Evolutionary conservation across 2,797 vertebrate genomes (phyloP), one percentile per base, ranked within the genome.

Genomic region (Anomalospiza imberbis): DNA sequence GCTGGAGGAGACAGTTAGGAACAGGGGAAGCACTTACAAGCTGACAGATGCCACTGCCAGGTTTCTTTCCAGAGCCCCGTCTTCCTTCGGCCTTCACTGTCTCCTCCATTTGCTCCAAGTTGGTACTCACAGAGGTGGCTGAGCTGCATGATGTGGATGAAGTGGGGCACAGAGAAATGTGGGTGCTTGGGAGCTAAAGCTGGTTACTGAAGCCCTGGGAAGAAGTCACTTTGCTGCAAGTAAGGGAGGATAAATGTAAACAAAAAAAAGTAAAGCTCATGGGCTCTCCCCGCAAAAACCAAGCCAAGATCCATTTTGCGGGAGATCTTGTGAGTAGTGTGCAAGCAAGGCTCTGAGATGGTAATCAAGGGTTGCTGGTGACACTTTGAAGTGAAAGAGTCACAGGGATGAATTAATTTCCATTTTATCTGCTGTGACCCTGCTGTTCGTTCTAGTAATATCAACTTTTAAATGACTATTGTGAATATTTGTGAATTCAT

Each of bases 1-100:
- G 89, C 95, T 95, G 91, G 73, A 96, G 95, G 88, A 95, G 94
- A 88, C 40, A 2, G 89, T n/a, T 54, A 89, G 88, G 76, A 96
- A 74, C 88, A 89, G 68, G 85, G 91, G 70, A 95, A 92, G 87
- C 82, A 65, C 70, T 95, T 17, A 57, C 58, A 93, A 76, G 89
- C 89, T 93, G 93, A 65, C 79, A 88, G 94, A 82, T 94, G 95
- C 88, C 73, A 85, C 85, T 68, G 89, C 78, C 89, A 94, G 79
- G 85, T 85, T 94, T 83, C 88, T 36, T 74, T 77, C 78, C 94
- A 83, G 58, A 79, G 36, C 51, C 58, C 80, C 82, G 68, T 91
- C 88, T 92, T 74, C 85, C 42, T 74, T 31, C 1, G 11, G 65
- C 89, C 94, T 93, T 65, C 50, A 3, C 65, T 4, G 28, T 58